A percentile compares a stretch with the other conserved stretches of the same genome.
Conservation (phyloP, 2,797 vertebrate species). For the Amblyraja radiata region DNA sequence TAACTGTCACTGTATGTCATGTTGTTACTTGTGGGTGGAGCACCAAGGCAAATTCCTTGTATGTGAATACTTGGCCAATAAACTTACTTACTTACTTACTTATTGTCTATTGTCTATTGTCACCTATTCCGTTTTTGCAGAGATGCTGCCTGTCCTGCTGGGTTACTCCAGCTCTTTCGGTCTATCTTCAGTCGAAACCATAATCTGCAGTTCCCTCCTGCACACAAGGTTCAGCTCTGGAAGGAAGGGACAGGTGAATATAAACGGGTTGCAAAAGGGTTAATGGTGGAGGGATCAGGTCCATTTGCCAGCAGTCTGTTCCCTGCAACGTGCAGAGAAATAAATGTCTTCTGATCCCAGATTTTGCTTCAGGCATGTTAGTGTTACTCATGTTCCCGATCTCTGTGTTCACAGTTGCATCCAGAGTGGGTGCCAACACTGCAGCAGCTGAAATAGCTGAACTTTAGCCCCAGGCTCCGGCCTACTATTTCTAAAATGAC, state of each 20-base stretch:
- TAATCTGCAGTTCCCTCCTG: no score
- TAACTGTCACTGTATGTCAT: no score
- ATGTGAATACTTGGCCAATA: no score
- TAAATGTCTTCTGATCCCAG: slow-evolving; percentile 6
- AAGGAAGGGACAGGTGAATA: not conserved
- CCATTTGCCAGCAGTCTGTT: not conserved
- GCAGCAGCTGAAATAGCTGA: slow-evolving; percentile 33
- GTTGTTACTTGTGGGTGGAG: no score
- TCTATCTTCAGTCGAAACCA: no score
- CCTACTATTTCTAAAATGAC: not conserved
- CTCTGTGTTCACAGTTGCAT: slow-evolving; percentile 11
- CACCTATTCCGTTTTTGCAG: no score
- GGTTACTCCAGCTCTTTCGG: no score
- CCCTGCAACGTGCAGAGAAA: not conserved
- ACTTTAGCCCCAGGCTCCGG: slow-evolving; percentile 26
- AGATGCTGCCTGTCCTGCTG: no score
- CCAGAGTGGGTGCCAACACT: slow-evolving; percentile 21
- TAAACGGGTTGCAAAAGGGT: not conserved
- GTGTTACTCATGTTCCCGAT: slow-evolving; percentile 27
- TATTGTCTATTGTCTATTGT: no score
- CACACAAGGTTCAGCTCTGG: not conserved
- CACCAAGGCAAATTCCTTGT: no score
- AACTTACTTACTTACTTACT: no score
- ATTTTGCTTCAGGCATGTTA: slow-evolving; percentile 3
- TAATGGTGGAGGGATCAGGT: not conserved